Evolutionary conservation across 2,113 vertebrate genomes (phyloP), one percentile per base, ranked within the genome.

Genomic region (Clarias batrachus): DNA sequence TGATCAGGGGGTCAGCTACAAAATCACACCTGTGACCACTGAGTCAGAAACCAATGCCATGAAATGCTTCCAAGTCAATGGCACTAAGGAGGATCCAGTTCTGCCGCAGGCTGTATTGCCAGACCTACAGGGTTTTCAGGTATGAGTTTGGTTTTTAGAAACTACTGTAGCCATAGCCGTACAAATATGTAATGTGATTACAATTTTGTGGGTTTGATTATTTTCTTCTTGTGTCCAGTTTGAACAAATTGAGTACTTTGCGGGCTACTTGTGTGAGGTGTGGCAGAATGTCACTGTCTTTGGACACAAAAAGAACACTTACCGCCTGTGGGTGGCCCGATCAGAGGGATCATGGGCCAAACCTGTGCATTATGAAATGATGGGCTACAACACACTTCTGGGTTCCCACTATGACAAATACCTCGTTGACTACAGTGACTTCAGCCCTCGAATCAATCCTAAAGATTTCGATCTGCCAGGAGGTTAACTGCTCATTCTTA

Each of bases 401-500:
- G 96, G 95, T 0, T 97, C 95, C 71, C 96, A 95, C 90, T 96
- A 96, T 0, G 95, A 97, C 92, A 96, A 96, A 86, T 95, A 96
- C 6, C 89, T 97, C 85, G 93, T 96, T 23, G 82, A 96, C 90
- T 95, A 95, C 94, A 91, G 82, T 0, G 94, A 94, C 48, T 96
- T 96, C 77, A 91, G 91, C 88, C 81, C 92, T 86, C 84, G 89
- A 3, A 93, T 93, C 79, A 93, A 95, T 1, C 27, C 90, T 0
- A 91, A 92, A 14, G 6, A 90, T 59, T 95, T 96, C 7, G 84
- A 85, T 11, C 88, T 96, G 73, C 95, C 95, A 4, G 94, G 93
- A 0, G 94, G 95, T 96, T 62, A 62, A 23, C 1, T 59, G 27
- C 27, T 10, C 25, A 16, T 79, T 62, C 8, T 79, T 10, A 41